phyloP scores from a whole-genome alignment of 2,113 vertebrate species.

The Coturnix japonica region DNA sequence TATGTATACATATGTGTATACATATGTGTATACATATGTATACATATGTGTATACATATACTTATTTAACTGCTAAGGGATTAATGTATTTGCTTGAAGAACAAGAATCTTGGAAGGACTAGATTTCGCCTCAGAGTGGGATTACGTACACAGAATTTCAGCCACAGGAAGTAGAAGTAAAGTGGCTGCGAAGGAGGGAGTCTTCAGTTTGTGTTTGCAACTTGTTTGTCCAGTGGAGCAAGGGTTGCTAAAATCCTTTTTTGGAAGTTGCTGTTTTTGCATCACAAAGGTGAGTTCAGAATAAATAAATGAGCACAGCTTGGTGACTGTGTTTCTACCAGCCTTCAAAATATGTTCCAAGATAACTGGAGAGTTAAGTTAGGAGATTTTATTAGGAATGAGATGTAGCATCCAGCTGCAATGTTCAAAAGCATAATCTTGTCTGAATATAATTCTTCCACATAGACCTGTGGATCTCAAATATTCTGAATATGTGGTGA shows the following conservation, averaged over 20 bases:
- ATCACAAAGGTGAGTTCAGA: not conserved
- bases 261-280: not conserved
- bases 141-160: not conserved
- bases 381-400: not conserved
- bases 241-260: not conserved
- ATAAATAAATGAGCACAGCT: not conserved
- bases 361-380: not conserved
- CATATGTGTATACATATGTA: rapidly evolving
- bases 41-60: rapidly evolving
- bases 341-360: not conserved
- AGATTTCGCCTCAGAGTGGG: not conserved
- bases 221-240: not conserved
- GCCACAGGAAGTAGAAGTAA: not conserved
- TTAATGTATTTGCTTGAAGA: not conserved
- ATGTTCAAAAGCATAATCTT: not conserved
- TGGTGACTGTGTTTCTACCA: not conserved
- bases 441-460: not conserved
- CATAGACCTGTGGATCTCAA: not conserved
- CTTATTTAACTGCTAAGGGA: not conserved
- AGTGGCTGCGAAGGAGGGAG: not conserved
- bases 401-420: not conserved
- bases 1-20: rapidly evolving
- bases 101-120: not conserved
- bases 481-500: not conserved
- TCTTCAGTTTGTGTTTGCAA: not conserved